phyloP scores from a whole-genome alignment of 2,113 vertebrate species.

The Buteo buteo region DNA sequence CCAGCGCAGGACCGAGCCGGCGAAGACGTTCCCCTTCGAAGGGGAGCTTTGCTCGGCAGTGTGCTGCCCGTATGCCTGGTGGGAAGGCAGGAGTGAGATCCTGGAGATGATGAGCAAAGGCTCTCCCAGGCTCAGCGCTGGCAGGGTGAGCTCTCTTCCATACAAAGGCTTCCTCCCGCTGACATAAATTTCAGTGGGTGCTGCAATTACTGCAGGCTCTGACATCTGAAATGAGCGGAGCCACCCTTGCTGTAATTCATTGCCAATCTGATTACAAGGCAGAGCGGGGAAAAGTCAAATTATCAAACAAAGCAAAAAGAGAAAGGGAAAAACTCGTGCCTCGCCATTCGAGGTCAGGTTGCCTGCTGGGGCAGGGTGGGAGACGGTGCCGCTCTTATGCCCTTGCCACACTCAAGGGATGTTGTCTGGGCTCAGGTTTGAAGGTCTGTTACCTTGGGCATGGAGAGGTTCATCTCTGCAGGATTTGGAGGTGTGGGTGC shows the following conservation, averaged over 20 bases:
- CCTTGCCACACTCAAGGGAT: not conserved
- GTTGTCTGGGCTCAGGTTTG: not conserved
- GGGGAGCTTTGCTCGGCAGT: not conserved
- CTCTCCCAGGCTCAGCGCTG: not conserved
- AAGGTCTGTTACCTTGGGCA: not conserved
- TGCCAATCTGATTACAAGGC: not conserved
- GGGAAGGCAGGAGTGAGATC: not conserved
- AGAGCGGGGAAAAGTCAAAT: not conserved
- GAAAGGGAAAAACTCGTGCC: not conserved
- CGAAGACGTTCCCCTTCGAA: fast-evolving
- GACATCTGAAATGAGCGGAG: not conserved
- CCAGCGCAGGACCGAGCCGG: not conserved
- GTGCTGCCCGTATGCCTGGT: fast-evolving
- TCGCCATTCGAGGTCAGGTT: not conserved
- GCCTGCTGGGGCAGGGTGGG: not conserved
- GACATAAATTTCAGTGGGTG: not conserved
- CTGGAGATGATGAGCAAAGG: not conserved
- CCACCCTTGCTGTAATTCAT: not conserved
- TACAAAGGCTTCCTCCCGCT: not conserved
- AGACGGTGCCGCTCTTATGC: not conserved
- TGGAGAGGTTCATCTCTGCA: not conserved
- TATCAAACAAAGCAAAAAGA: not conserved
- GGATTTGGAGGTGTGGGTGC: not conserved
- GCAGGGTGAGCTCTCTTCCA: not conserved
- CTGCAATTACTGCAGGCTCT: not conserved